These are phyloP conservation scores for Pitangus sulphuratus DNA, from an alignment of 2,797 vertebrate genomes.

Conservation along the genomic window DNA sequence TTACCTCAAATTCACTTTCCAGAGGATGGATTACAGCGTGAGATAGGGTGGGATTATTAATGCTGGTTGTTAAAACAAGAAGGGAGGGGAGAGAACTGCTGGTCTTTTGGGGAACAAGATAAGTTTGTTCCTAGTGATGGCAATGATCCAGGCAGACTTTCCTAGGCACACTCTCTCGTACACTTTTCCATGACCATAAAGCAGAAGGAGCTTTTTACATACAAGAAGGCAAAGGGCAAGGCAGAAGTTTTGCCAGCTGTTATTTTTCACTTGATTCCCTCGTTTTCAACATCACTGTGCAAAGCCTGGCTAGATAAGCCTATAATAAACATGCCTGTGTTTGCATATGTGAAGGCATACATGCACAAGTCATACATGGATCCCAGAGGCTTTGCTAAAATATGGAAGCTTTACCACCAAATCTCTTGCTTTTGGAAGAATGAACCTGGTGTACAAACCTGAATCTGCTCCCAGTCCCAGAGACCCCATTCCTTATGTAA, in stretches of 20 bases:
- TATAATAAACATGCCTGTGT: neutral
- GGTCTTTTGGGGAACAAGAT: neutral
- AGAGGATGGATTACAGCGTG: neutral
- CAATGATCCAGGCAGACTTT: neutral
- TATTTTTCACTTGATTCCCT: conserved; percentile 7
- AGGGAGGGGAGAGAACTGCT: neutral
- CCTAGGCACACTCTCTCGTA: neutral
- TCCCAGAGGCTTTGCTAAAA: neutral
- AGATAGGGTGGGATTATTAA: neutral
- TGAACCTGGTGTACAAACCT: neutral
- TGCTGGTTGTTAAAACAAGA: neutral
- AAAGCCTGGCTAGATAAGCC: neutral
- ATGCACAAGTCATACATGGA: neutral
- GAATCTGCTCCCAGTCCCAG: neutral
- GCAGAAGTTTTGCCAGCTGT: neutral
- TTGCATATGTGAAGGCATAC: neutral
- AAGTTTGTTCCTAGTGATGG: neutral
- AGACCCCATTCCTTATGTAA: neutral
- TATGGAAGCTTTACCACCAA: neutral
- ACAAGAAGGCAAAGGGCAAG: neutral
- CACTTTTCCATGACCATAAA: neutral
- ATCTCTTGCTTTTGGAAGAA: neutral
- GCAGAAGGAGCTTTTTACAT: conserved; percentile 6
- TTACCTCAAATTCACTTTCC: neutral
- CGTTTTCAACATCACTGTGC: neutral